Base-by-base conservation (phyloP, 1,140 invertebrate genomes). In the Drosophila aff. region DNA sequence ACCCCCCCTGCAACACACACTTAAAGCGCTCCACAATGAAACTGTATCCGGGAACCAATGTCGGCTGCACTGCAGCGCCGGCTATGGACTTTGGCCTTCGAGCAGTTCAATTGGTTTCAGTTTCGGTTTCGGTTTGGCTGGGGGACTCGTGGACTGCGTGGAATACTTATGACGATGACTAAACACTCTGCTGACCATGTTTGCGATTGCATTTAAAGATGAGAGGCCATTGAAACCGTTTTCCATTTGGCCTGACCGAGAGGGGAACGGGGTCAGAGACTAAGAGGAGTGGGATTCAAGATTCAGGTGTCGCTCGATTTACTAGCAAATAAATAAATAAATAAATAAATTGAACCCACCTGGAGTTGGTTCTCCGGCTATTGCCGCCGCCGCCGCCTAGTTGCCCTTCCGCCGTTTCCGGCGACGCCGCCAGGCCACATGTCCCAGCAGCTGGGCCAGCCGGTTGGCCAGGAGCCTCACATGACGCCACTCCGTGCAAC, bases 401-500 rank as follows among this genome's bases (percentile, higher is more conserved):
- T 76, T 49, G 67, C 67, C 72, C 64, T 82, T 79, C 21, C 85
- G 81, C 40, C 85, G 81, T 79, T 90, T 89, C 43, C 85, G 63
- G 10, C 78, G 76, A 15, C 85, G 57, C 2, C 79, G 79, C 86
- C 85, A 89, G 11, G 77, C 84, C 26, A 74, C 64, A 41, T 78
- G 78, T 6, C 79, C 76, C 2, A 82, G 53, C 0, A 87, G 66
- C 67, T 77, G 83, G 21, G 58, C 64, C 4, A 87, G 43, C 0
- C 79, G 68, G 1, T 76, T 40, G 58, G 67, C 78, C 23, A 86
- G n/a, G 0, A 72, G 77, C 0, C 85, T 47, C 5, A 66, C 64
- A 31, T 85, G 87, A 0, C 85, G 85, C 85, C 86, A 90, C 36
- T 85, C 85, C 3, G 83, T 64, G 10, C 85, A 90, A 43, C 85